Evolutionary conservation across 2,888 invertebrate species (phyloP).

Genomic region (Hoplodrina blanda): DNA sequence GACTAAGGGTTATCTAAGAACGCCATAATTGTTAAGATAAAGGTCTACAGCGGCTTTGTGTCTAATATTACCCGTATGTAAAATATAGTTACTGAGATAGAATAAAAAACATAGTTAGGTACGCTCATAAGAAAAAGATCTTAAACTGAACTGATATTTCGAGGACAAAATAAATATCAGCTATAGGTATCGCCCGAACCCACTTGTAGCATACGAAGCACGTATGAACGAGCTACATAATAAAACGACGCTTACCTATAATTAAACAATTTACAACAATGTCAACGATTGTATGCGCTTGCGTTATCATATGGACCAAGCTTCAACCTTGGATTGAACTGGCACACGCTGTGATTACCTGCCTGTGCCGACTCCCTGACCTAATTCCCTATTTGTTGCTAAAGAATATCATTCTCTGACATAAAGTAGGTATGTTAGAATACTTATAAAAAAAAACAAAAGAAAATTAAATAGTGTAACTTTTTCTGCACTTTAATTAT

Average conservation of each 20-base stretch:
- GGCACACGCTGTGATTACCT: conserved; percentile 76
- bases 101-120: not conserved
- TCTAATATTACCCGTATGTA: too few species aligned
- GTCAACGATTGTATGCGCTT: conserved; percentile 66
- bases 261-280: conserved; percentile 64
- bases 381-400: conserved; percentile 77
- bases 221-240: conserved; percentile 43
- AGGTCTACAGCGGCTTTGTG: not conserved
- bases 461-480: not conserved
- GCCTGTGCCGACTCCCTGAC: conserved; percentile 77
- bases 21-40: not conserved
- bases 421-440: conserved; percentile 18
- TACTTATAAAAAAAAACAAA: not conserved
- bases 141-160: conserved; percentile 1
- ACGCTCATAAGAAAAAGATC: not conserved
- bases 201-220: conserved; percentile 14
- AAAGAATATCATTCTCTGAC: conserved; percentile 56
- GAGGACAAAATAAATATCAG: conserved; percentile 13
- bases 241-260: conserved; percentile 50
- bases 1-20: not conserved
- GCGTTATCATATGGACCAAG: conserved; percentile 67
- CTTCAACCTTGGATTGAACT: conserved; percentile 75
- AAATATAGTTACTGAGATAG: not conserved
- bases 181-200: not conserved
- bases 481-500: too few species aligned